Conservation (phyloP, 2,888 invertebrate species). For the Allolobophora icterica region DNA sequence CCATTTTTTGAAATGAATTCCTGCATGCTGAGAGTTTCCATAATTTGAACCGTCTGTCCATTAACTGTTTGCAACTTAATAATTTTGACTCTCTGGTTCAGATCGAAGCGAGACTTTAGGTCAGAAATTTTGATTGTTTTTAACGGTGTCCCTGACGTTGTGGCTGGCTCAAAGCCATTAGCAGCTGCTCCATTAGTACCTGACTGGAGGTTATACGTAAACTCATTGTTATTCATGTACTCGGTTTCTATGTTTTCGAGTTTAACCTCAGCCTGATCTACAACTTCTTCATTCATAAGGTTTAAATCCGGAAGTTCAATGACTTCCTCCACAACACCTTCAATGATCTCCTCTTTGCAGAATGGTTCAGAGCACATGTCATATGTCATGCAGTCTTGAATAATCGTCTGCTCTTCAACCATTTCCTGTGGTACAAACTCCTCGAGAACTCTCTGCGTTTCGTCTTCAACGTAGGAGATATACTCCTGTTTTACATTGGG, state of each 20-base stretch:
- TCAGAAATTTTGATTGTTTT: conserved; percentile 6
- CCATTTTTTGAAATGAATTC: conserved; percentile 18
- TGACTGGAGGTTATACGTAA: neutral
- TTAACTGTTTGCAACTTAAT: conserved; percentile 2
- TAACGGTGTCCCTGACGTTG: neutral
- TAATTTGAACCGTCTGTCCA: neutral
- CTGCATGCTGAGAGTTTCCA: conserved; percentile 20
- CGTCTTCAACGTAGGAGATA: neutral
- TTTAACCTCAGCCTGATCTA: neutral
- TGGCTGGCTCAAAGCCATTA: neutral
- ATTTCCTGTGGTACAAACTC: conserved; percentile 8
- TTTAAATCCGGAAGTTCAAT: neutral
- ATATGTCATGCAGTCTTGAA: conserved; percentile 29
- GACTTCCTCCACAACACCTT: neutral
- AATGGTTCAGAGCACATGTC: neutral
- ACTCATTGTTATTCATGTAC: neutral
- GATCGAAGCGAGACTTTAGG: conserved; percentile 5
- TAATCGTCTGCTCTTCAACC: conserved; percentile 9
- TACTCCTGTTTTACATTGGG: conserved; percentile 15
- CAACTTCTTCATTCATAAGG: neutral
- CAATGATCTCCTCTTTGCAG: conserved; percentile 27
- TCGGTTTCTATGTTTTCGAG: neutral
- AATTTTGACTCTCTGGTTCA: conserved; percentile 17
- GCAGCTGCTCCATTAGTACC: neutral
- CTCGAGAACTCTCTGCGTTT: conserved; percentile 3